phyloP scores from a whole-genome alignment of 1,140 invertebrate species.

The Drosophila triauraria region DNA sequence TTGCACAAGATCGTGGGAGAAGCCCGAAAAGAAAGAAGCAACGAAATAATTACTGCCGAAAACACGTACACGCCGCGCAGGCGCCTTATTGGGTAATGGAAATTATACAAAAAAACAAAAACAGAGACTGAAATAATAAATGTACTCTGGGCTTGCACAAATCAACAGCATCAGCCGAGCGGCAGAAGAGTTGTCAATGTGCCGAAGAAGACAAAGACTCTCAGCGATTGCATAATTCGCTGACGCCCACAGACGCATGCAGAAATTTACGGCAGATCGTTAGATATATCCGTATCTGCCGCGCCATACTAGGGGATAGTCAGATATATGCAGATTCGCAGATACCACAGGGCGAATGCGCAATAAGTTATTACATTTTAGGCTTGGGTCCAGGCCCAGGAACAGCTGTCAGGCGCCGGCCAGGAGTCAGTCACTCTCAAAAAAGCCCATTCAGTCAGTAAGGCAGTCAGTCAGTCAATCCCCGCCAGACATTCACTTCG shows the following conservation, averaged over 20 bases:
- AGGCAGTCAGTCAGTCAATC: conserved; percentile 35
- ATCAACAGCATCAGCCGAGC: conserved; percentile 33
- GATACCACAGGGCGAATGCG: conserved; percentile 48
- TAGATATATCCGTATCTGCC: conserved; percentile 36
- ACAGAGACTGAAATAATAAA: conserved; percentile 59
- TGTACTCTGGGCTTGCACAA: conserved; percentile 53
- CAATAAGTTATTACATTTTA: conserved; percentile 49
- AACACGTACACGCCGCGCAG: conserved; percentile 48
- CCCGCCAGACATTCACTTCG: conserved; percentile 54
- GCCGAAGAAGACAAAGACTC: conserved; percentile 51
- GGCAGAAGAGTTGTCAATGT: conserved; percentile 57
- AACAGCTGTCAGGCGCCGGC: conserved; percentile 41
- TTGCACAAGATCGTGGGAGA: conserved; percentile 69
- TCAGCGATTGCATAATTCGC: conserved; percentile 65
- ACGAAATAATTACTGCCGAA: conserved; percentile 54
- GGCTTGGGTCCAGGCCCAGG: conserved; percentile 32
- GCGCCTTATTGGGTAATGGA: conserved; percentile 67
- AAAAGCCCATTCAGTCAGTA: conserved; percentile 33
- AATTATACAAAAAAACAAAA: conserved; percentile 64
- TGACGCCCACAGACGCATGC: conserved; percentile 56
- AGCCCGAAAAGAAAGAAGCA: conserved; percentile 39
- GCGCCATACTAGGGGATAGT: conserved; percentile 23
- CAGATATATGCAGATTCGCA: conserved; percentile 13
- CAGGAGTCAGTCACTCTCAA: conserved; percentile 41
- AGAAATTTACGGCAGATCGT: conserved; percentile 42